Conservation (phyloP, 2,888 invertebrate species). For the Leptothorax acervorum region DNA sequence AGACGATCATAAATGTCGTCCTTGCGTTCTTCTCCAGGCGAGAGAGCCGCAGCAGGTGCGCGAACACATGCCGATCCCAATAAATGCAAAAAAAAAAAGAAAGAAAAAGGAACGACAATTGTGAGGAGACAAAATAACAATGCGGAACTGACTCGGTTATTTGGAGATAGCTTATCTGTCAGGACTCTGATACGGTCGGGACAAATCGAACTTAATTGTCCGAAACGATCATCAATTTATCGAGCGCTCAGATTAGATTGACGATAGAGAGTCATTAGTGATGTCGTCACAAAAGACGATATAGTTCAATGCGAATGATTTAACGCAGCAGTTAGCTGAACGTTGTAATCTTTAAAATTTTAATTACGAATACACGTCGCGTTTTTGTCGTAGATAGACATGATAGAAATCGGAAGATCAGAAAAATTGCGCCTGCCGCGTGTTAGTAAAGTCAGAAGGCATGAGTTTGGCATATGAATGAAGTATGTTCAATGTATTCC, state of each 20-base stretch:
- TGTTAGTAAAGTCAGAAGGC: neutral
- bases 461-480: neutral
- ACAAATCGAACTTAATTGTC: conserved; percentile 32
- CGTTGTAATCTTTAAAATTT: conserved; percentile 10
- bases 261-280: conserved; percentile 7
- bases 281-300: neutral
- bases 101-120: neutral
- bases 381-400: neutral
- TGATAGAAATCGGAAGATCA: neutral
- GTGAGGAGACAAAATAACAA: neutral
- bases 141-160: neutral
- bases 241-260: neutral
- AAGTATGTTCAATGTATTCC: neutral
- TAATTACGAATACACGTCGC: neutral
- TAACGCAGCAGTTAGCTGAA: neutral
- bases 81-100: neutral
- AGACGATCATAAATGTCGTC: conserved; percentile 20
- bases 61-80: conserved; percentile 27
- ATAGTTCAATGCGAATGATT: conserved; percentile 3
- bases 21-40: neutral
- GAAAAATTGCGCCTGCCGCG: neutral
- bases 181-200: neutral
- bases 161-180: conserved; percentile 14
- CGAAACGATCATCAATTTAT: neutral
- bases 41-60: conserved; percentile 19